Base-by-base conservation (phyloP, 1,140 invertebrate genomes). In the Zaprionus capensis region DNA sequence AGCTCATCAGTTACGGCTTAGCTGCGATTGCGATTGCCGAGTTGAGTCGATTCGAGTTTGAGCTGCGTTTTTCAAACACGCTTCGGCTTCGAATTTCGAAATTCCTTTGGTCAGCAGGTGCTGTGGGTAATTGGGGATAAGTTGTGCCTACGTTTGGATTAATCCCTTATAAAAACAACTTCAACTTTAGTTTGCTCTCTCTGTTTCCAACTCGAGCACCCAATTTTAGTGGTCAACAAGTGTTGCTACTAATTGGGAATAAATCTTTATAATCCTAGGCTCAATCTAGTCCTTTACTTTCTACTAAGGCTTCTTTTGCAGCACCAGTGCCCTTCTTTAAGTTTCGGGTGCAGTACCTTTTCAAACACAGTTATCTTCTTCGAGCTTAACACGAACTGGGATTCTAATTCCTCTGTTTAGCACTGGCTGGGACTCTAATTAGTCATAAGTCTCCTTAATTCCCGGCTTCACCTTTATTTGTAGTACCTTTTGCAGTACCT, bases 241-340 rank as follows among this genome's bases (percentile, higher is more conserved):
- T 38, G 4, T 12, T 38, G 36, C 36, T 38, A 38, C 36, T 38
- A 38, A 44, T n/a, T n/a, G n/a, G 6, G n/a, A 6, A 44, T n/a
- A 44, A n/a, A n/a, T 44, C 41, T 7, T 44, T 2, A 15, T 14
- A 15, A 44, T 46, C 7, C 6, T n/a, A 46, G 41, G n/a, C 0
- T 0, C 5, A 9, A 51, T 17, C n/a, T 12, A 20, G 17, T 11
- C 12, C 12, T 56, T 2, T 2, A 5, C 2, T 26, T 7, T 6
- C 24, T 9, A 72, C 74, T 71, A 28, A 53, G 36, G 61, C 61
- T 62, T 7, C 15, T 63, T 38, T 68, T 69, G 49, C 44, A 38
- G 14, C 36, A 7, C 9, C 36, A 38, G 1, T 5, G 14, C 36
- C 12, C 2, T 61, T 34, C 67, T 68, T 69, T 34, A 44, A 38